Base-by-base conservation (phyloP, 2,888 invertebrate genomes). In the Leptogaster cylindrica region DNA sequence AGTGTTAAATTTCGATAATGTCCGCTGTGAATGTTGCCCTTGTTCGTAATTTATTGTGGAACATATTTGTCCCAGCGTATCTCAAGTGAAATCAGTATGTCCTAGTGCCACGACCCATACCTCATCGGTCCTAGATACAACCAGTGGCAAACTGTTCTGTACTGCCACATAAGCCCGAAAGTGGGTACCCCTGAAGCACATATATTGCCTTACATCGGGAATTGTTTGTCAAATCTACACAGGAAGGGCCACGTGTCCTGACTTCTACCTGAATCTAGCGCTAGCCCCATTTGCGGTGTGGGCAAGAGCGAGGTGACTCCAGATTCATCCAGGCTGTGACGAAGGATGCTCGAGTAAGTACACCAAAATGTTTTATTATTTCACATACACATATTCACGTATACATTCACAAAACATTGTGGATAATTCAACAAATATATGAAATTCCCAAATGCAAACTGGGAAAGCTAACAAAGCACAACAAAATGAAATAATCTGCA, bases 271-370 rank as follows among this genome's bases (percentile, higher is more conserved):
- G 41, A 20, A 8, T 8, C 25, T n/a, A n/a, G n/a, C n/a, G n/a
- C 10, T 23, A 27, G 44, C 61, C 10, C 16, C 2, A 25, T 14
- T 16, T 50, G 3, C 4, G 28, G 25, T 50, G 48, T 50, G 27
- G 8, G 28, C 46, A 46, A 25, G n/a, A 8, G 20, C 10, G 3
- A 23, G 10, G 27, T 36, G 64, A 2, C n/a, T 20, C 20, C 61
- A 18, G 8, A 58, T 41, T n/a, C n/a, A 58, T 20, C 27, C 48
- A 48, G 50, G 48, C 50, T 64, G 64, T 50, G 64, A 50, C 36
- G 14, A 25, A 50, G 50, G 36, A 64, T 64, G 64, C 33, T 64
- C n/a, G 23, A 48, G 64, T 64, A 25, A 64, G 64, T 64, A 64
- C 31, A n/a, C n/a, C 3, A 64, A n/a, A 5, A 18, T 7, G 18